Conservation (phyloP, 1,140 invertebrate species). For the Rhagoletis pomonella region DNA sequence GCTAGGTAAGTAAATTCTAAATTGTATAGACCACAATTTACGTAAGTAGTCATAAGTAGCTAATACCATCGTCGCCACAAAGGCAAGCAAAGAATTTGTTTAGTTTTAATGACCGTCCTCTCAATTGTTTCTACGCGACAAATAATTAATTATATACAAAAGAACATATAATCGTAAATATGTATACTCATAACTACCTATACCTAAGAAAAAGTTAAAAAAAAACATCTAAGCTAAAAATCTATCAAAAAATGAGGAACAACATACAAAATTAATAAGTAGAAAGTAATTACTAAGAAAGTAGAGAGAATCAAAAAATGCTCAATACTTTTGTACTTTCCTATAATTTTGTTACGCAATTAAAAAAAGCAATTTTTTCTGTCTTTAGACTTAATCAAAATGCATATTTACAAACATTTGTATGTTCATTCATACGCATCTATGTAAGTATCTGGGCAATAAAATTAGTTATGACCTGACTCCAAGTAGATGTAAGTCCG, state of each 20-base stretch:
- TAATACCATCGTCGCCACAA: constrained; percentile 2
- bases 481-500: not conserved
- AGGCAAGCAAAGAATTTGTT: constrained; percentile 27
- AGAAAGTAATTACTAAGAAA: constrained; percentile 38
- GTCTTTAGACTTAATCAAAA: constrained; percentile 24
- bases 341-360: constrained; percentile 58
- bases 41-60: not conserved
- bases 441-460: not conserved
- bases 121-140: constrained; percentile 72
- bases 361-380: constrained; percentile 10
- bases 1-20: not conserved
- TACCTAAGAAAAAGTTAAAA: not conserved
- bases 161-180: not conserved
- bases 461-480: constrained; percentile 1
- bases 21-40: not conserved
- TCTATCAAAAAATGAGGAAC: not conserved
- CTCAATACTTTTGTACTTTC: constrained; percentile 65
- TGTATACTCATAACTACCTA: not conserved
- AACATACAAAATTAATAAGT: not conserved
- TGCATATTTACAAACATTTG: not conserved
- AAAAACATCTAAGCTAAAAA: not conserved
- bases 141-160: constrained; percentile 62
- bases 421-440: not conserved
- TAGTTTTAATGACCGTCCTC: constrained; percentile 69
- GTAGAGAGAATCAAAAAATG: constrained; percentile 49